Evolutionary conservation across 2,888 invertebrate species (phyloP).

Genomic region (Protodeltote pygarga): DNA sequence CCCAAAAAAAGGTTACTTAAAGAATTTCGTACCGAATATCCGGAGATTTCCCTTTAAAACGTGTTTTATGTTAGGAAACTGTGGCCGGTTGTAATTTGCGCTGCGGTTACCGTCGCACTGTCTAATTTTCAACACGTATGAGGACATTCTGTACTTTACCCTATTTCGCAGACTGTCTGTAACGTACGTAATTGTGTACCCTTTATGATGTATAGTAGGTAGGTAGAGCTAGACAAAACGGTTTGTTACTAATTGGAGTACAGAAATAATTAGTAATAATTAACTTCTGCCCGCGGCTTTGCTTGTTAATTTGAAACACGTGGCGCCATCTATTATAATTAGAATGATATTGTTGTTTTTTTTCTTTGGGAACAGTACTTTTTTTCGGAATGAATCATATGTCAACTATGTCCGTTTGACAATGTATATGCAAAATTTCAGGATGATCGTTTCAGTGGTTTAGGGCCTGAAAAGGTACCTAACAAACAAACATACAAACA

Average conservation of each 20-base stretch:
- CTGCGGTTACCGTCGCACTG: slow-evolving; percentile 41
- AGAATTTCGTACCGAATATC: neutral
- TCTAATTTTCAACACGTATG: slow-evolving; percentile 52
- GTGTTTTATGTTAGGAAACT: slow-evolving; percentile 26
- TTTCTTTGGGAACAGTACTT: too few relatives aligned
- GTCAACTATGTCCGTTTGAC: too few relatives aligned
- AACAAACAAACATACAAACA: too few relatives aligned
- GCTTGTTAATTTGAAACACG: too few relatives aligned
- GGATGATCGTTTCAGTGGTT: too few relatives aligned
- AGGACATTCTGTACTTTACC: slow-evolving; percentile 48
- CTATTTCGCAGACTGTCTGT: slow-evolving; percentile 42
- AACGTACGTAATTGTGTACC: slow-evolving; percentile 37
- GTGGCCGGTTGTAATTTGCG: slow-evolving; percentile 44
- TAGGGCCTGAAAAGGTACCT: too few relatives aligned
- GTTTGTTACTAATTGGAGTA: slow-evolving; percentile 4
- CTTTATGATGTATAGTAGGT: slow-evolving; percentile 34
- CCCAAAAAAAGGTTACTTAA: neutral
- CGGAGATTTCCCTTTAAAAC: neutral
- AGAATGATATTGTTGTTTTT: too few relatives aligned
- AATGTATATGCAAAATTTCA: too few relatives aligned
- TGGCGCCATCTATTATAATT: too few relatives aligned
- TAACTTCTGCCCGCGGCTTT: too few relatives aligned
- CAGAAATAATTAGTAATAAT: too few relatives aligned
- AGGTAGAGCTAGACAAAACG: slow-evolving; percentile 27
- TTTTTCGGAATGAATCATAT: too few relatives aligned